Conservation (phyloP, 2,113 vertebrate species). For the Sclerurus mexicanus region DNA sequence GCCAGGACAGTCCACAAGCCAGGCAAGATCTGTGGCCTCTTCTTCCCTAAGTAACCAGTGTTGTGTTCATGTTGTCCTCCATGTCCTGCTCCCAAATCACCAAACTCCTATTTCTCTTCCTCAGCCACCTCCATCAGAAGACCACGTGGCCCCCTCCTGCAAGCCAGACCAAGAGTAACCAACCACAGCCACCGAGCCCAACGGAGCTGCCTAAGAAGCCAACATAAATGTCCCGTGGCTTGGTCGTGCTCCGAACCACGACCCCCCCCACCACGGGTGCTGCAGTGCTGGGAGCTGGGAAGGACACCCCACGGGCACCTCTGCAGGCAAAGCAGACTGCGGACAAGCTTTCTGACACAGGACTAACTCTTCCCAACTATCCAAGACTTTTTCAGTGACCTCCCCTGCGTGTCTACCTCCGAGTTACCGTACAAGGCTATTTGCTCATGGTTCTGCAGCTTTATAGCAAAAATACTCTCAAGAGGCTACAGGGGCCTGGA, state of each 20-base stretch:
- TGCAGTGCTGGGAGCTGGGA: neutral
- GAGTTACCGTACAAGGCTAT: neutral
- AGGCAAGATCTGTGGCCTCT: neutral
- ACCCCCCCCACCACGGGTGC: neutral
- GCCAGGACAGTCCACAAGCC: neutral
- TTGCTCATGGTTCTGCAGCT: conserved; percentile 32
- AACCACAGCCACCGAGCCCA: neutral
- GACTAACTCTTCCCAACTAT: neutral
- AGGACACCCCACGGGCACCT: neutral
- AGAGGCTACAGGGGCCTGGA: conserved; percentile 8
- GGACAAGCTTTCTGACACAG: neutral
- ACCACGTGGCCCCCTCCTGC: conserved; percentile 54
- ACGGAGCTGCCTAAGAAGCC: conserved; percentile 1
- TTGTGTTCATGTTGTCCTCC: neutral
- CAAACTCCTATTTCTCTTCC: neutral
- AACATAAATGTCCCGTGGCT: neutral
- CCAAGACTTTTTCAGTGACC: neutral
- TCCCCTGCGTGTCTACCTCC: conserved; percentile 2
- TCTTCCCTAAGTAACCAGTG: neutral
- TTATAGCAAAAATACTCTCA: conserved; percentile 33
- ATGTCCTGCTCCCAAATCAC: neutral
- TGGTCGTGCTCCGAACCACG: neutral
- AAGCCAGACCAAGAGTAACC: neutral
- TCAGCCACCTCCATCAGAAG: conserved; percentile 64
- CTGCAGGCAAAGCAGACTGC: neutral